Evolutionary conservation across 92 coral and sea anemone genomes (phyloP), one percentile per base, ranked within the genome.

Genomic region (Virgularia gustaviana): DNA sequence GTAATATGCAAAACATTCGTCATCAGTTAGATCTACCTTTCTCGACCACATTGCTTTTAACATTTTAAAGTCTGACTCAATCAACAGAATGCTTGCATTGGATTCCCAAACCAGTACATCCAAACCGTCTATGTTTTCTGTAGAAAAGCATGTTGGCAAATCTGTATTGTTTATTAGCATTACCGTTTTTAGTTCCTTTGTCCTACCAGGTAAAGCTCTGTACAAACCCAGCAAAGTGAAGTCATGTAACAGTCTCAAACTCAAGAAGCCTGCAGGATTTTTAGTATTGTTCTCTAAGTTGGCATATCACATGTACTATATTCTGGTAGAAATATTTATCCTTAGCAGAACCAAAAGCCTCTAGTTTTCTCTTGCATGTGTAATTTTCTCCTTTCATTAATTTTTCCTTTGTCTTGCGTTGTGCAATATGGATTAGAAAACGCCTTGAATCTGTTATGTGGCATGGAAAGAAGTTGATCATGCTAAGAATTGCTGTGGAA

Each of bases 11-110:
- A 65, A 22, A 32, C 41, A 20, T 39, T 65, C 72, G 45, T 65
- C 72, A 65, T 65, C 72, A 3, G 72, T 65, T 36, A 65, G 32
- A 29, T 70, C 75, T 23, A 70, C 51, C 51, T 34, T 29, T 10
- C 75, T 70, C 6, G 75, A 61, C 3, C 75, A 59, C 75, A 34
- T 70, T 6, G 34, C 29, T 51, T 16, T 70, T 5, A 70, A 59
- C 24, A 61, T 70, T 23, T 70, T 51, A 34, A 70, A 51, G 16
- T 41, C 56, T 9, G n/a, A n/a, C n/a, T n/a, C n/a, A n/a, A n/a
- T n/a, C n/a, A n/a, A n/a, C n/a, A n/a, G n/a, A n/a, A n/a, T 36
- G 13, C 53, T 43, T 36, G 58, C 74, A 31, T 67, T 59, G 7
- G 56, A 12, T 22, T 44, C 37, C 18, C 43, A 67, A 19, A 19